Base-by-base conservation (phyloP, 2,797 vertebrate genomes). In the Champsocephalus esox region DNA sequence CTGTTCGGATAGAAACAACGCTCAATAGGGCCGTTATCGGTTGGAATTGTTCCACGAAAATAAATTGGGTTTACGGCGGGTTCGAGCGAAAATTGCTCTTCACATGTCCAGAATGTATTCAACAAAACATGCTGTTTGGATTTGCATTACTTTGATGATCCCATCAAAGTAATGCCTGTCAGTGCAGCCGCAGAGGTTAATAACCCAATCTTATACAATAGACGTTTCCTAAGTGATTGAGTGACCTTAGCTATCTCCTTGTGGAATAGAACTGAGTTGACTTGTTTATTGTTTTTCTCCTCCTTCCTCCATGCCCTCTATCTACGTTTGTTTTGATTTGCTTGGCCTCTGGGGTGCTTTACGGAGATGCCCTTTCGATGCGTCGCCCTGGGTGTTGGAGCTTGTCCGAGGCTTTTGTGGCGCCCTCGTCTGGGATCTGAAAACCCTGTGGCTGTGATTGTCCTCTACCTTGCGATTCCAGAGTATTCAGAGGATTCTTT, bases 251-350 rank as follows among this genome's bases (percentile, higher is more conserved):
- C 67, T 32, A 80, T 88, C 89, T 86, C 88, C 85, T 87, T 41
- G 66, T 80, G 86, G 84, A 87, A 74, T 74, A 79, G 61, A 85
- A 83, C 76, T n/a, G 62, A 82, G 84, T 80, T 79, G 73, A 79
- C 73, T 87, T 93, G 83, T 90, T 92, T 86, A 88, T 89, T 90
- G 88, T 91, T 88, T 85, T 81, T 57, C 74, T 74, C 61, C 78
- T 66, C n/a, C 76, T 65, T 80, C 49, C 21, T 72, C 24, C 49
- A 13, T 83, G 79, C 83, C 83, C 77, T 76, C 79, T 44, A 38
- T 79, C 84, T 73, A 9, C 52, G 72, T 77, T 87, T 88, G 80
- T 90, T 85, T 86, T 90, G 75, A 88, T 91, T 89, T 79, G 66
- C 74, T 75, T 32, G 67, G 82, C 84, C 81, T 74, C 67, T 67